Evolutionary conservation across 1,140 invertebrate genomes (phyloP).

Genomic region (Argopecten irradians): DNA sequence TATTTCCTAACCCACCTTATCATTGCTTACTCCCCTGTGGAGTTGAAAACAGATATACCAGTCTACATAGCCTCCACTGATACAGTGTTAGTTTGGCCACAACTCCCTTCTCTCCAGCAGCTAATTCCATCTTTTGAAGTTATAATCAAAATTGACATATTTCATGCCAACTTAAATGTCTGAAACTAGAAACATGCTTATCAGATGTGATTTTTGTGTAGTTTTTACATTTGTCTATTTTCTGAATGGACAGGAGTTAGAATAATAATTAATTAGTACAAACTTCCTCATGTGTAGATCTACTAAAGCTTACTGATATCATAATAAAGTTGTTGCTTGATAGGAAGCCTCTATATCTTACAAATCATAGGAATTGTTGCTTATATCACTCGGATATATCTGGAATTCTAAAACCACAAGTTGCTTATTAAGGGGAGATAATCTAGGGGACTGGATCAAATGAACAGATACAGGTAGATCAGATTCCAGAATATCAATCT

Average conservation of each 20-base stretch:
- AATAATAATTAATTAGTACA: not conserved
- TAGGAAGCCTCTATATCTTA: no score
- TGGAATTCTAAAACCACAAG: no score
- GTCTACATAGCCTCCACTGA: not conserved
- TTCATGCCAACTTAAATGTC: not conserved
- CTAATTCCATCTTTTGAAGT: not conserved
- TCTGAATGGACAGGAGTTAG: not conserved
- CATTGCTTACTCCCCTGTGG: not conserved
- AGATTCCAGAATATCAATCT: no score
- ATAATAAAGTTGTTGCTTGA: no score
- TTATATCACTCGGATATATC: no score
- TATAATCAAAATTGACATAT: slow-evolving; percentile 10
- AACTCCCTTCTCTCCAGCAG: not conserved
- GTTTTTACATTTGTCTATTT: not conserved
- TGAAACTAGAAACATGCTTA: not conserved
- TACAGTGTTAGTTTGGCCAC: not conserved
- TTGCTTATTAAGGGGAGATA: no score
- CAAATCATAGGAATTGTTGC: no score
- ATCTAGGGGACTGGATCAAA: no score
- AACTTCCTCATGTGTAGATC: not conserved
- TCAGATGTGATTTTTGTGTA: not conserved
- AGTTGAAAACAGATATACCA: not conserved
- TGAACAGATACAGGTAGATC: no score
- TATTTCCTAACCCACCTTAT: not conserved
- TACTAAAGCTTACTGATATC: no score